phyloP scores from a whole-genome alignment of 2,113 vertebrate species.

The Ariopsis seemanni region DNA sequence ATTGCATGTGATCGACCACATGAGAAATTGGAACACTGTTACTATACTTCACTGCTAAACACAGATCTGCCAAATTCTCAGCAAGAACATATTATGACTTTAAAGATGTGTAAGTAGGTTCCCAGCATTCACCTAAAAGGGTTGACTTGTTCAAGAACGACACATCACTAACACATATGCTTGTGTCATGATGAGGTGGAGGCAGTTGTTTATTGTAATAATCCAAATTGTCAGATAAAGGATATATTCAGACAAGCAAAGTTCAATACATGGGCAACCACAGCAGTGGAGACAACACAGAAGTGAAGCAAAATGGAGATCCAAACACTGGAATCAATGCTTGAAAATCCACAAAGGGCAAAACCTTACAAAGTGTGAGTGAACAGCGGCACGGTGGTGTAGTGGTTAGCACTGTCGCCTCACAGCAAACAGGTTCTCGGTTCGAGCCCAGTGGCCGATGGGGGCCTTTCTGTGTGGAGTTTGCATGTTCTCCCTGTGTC shows the following conservation, averaged over 20 bases:
- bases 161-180: not conserved
- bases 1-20: not conserved
- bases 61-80: conserved; percentile 4
- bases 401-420: too few species aligned
- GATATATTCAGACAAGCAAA: not conserved
- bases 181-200: not conserved
- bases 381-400: not conserved
- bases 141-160: not conserved
- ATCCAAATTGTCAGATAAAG: not conserved
- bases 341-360: not conserved
- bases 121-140: not conserved
- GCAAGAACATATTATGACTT: not conserved
- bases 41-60: not conserved
- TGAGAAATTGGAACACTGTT: not conserved
- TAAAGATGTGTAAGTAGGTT: not conserved
- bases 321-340: not conserved
- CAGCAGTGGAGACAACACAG: not conserved
- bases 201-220: not conserved
- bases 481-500: too few species aligned
- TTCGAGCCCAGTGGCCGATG: too few species aligned
- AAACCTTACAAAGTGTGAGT: not conserved
- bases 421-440: too few species aligned
- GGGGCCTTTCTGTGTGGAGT: too few species aligned
- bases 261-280: not conserved
- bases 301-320: not conserved